Percentiles rank a stretch among this genome's conserved stretches.
Conservation (phyloP, 2,797 vertebrate species). For the Setipinna tenuifilis region DNA sequence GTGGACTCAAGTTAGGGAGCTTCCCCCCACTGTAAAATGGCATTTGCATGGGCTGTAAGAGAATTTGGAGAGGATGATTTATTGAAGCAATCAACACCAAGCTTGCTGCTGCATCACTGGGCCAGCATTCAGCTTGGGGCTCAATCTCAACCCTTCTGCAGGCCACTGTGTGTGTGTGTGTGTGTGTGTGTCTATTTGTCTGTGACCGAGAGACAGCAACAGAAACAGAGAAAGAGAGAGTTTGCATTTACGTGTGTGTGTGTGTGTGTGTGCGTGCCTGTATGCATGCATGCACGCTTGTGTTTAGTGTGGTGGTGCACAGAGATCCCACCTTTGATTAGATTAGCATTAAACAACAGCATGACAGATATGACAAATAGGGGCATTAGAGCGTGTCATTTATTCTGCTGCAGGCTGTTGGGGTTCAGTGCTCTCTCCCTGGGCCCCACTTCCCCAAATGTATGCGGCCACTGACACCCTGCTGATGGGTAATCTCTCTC, state of each 20-base stretch:
- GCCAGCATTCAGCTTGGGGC: slow-evolving; percentile 41
- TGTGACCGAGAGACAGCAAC: not conserved
- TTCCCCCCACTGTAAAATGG: slow-evolving; percentile 76
- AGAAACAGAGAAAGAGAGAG: no score
- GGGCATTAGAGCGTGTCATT: slow-evolving; percentile 86
- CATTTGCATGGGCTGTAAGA: slow-evolving; percentile 83
- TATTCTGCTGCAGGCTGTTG: slow-evolving; percentile 67
- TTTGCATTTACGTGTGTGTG: not conserved
- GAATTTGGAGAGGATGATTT: slow-evolving; percentile 82
- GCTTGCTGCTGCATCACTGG: slow-evolving; percentile 62
- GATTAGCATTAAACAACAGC: slow-evolving; percentile 90
- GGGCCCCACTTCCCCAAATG: slow-evolving; percentile 58
- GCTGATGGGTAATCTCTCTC: slow-evolving; percentile 71
- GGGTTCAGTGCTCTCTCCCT: slow-evolving; percentile 62
- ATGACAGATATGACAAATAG: slow-evolving; percentile 93
- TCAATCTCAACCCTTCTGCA: slow-evolving; percentile 12
- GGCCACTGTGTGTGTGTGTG: slow-evolving; percentile 60
- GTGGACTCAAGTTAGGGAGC: slow-evolving; percentile 57
- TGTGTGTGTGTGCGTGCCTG: slow-evolving; percentile 47
- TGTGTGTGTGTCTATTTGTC: slow-evolving; percentile 51
- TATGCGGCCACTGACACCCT: slow-evolving; percentile 62
- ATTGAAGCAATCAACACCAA: slow-evolving; percentile 81
- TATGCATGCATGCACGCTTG: slow-evolving; percentile 57
- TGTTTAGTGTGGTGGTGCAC: slow-evolving; percentile 69
- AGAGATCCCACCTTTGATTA: slow-evolving; percentile 84